Evolutionary conservation across 2,113 vertebrate species (phyloP), one percentile per base, ranked within the genome.

Genomic region (Apistogramma diplotaenia): DNA sequence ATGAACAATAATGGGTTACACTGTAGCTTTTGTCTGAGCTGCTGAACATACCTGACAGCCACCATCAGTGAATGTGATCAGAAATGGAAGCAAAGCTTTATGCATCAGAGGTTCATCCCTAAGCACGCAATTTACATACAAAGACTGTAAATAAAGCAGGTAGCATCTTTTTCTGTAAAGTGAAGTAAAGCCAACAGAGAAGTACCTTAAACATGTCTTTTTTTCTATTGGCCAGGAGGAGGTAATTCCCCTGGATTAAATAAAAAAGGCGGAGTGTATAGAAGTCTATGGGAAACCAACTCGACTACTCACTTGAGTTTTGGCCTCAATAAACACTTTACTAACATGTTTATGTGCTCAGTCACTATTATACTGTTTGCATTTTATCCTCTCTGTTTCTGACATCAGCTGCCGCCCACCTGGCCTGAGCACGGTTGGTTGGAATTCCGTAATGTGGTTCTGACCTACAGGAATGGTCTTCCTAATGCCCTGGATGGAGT

Each of bases 401-500:
- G 3, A 6, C 73, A 0, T 8, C 91, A 98, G 97, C 92, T 97
- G 70, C n/a, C 92, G 29, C 31, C 88, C 1, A 86, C 91, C 8
- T 99, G 98, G 98, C 97, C 97, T 19, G 92, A 94, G 35, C 87
- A 81, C 19, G 98, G 98, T 3, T 86, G 91, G 4, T 83, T 99
- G 89, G 96, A 98, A 87, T 98, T 99, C 82, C 91, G 94, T 2
- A 65, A 93, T 0, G 98, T 95, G 46, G 94, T 96, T 31, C 54
- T 99, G 83, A 83, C 89, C 1, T 99, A 99, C 92, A 95, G 96
- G 43, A 92, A 85, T 0, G 97, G 96, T 8, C 93, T 99, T 51
- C 96, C 97, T 1, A 96, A 97, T n/a, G 98, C 97, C 6, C 94
- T 99, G 56, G 95, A 99, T 18, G 95, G 95, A 0, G 96, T 99